These are phyloP conservation scores for Tipula vernalis DNA, from an alignment of 2,888 invertebrate species.

Conservation along the genomic window DNA sequence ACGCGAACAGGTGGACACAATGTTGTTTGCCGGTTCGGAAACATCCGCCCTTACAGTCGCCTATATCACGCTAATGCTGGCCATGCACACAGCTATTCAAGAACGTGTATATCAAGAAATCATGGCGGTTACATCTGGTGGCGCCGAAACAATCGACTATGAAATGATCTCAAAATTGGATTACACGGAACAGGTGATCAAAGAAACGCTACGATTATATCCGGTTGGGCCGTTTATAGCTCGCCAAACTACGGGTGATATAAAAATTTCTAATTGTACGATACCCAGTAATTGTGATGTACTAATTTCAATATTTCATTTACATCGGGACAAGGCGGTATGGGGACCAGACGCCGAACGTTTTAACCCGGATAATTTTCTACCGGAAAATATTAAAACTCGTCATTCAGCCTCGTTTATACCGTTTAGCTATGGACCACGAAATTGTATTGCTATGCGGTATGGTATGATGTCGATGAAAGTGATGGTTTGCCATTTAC, in stretches of 20 bases:
- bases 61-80: slow-evolving; percentile 24
- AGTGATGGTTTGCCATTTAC: background rate
- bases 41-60: slow-evolving; percentile 25
- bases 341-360: slow-evolving; percentile 30
- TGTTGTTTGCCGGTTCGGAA: slow-evolving; percentile 18
- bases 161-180: slow-evolving; percentile 26
- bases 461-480: background rate
- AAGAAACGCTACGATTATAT: slow-evolving; percentile 30
- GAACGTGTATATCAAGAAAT: slow-evolving; percentile 14
- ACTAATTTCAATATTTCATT: slow-evolving; percentile 27
- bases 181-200: slow-evolving; percentile 29
- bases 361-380: slow-evolving; percentile 32
- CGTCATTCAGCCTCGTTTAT: slow-evolving; percentile 31
- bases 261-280: background rate
- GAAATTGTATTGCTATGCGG: slow-evolving; percentile 30
- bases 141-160: slow-evolving; percentile 23
- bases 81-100: slow-evolving; percentile 26
- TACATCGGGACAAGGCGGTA: slow-evolving; percentile 28
- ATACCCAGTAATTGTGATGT: slow-evolving; percentile 20
- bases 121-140: background rate
- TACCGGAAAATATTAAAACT: slow-evolving; percentile 24
- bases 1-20: slow-evolving; percentile 5
- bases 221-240: slow-evolving; percentile 28
- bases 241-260: slow-evolving; percentile 23
- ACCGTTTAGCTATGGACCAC: slow-evolving; percentile 31